Conservation (phyloP, 2,113 vertebrate species). For the Xyliphius kryptos region DNA sequence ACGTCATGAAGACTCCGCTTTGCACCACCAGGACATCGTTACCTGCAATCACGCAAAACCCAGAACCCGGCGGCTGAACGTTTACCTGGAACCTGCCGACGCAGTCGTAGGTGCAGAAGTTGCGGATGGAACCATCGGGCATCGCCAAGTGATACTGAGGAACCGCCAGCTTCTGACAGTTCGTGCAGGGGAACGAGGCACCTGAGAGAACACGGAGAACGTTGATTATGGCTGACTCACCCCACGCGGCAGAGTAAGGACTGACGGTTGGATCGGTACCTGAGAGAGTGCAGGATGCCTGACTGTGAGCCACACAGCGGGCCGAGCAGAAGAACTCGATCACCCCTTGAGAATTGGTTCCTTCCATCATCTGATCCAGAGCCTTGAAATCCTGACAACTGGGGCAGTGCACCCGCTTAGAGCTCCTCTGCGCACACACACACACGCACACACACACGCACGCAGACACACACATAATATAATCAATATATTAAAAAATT, state of each 20-base stretch:
- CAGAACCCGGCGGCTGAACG: neutral
- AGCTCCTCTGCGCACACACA: slow-evolving; percentile 64
- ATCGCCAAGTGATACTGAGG: slow-evolving; percentile 96
- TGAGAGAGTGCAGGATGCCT: slow-evolving; percentile 70
- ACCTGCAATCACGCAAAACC: too few species aligned
- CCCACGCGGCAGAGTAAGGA: neutral
- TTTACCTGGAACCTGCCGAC: slow-evolving; percentile 82
- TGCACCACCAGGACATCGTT: too few species aligned
- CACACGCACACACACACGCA: neutral
- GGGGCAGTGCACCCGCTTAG: slow-evolving; percentile 75
- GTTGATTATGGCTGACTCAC: neutral
- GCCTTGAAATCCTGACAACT: slow-evolving; percentile 74
- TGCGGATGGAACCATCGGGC: slow-evolving; percentile 93
- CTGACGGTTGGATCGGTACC: slow-evolving; percentile 29
- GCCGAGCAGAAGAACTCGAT: slow-evolving; percentile 78
- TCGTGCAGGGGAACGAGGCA: slow-evolving; percentile 84
- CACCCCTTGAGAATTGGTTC: slow-evolving; percentile 69
- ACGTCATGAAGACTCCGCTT: too few species aligned
- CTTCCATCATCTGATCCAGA: slow-evolving; percentile 77
- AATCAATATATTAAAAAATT: too few species aligned
- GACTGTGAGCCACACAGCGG: slow-evolving; percentile 73
- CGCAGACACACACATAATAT: neutral
- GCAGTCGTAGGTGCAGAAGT: slow-evolving; percentile 91
- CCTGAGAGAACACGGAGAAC: slow-evolving; percentile 56
- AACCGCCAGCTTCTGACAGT: slow-evolving; percentile 80